Evolutionary conservation across 30 jellyfish, hydroid and myxozoan genomes (phyloP), one percentile per base, ranked within the genome.

Genomic region (Chrysaora quinquecirrha): DNA sequence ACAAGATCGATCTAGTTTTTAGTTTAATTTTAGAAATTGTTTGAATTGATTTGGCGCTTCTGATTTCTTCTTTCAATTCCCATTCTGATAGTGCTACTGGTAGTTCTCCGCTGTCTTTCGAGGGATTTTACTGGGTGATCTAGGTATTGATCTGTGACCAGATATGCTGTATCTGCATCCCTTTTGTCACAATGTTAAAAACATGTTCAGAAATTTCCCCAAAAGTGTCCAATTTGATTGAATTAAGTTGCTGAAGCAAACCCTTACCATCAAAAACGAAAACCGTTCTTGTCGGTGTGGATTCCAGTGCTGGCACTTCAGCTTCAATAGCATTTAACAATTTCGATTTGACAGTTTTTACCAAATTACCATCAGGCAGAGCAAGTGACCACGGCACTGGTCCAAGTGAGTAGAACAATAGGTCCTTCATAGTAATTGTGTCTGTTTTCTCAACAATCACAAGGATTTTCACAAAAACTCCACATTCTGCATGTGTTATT

Each of bases 301-400:
- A 10, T 30, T 61, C 71, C 34, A 64, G 2, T 3, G 56, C 76
- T 1, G 77, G 63, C 23, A 76, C 54, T 3, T 50, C 54, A 7
- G 46, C 63, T 58, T 76, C 78, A 19, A 76, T 27, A 1, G 21
- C 87, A 74, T 61, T 38, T 19, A 74, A 56, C 22, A 74, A 32
- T 49, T 79, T 79, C 22, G 90, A 79, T 61, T 79, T 79, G 19
- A 65, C 83, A 34, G 90, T 79, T 48, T 79, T 63, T 25, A 65
- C 82, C 30, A 79, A 30, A 27, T 75, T 73, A 32, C 90, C 90
- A 48, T 65, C 90, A 22, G 90, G 90, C 35, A 79, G 32, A 0
- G 83, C 90, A 11, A 80, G 65, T 0, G 86, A 71, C 86, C 93
- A 82, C n/a, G 86, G 93, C 7, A 82, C 73, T 1, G 93, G 93